Evolutionary conservation across 2,113 vertebrate species (phyloP), one percentile per base, ranked within the genome.

Genomic region (Phyllostomus hastatus): DNA sequence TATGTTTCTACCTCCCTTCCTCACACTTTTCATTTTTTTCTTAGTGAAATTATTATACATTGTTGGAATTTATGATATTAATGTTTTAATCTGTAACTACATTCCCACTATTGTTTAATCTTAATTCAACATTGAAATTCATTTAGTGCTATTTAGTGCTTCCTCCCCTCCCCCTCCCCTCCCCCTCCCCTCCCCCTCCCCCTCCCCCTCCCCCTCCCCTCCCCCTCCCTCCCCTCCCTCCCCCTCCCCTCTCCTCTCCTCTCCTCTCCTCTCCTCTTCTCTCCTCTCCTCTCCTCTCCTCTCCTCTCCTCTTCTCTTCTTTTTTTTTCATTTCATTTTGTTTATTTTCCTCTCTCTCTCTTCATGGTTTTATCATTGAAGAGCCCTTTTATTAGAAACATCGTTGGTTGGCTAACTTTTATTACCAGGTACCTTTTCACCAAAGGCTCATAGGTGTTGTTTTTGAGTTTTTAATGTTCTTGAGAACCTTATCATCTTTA

Each of bases 41-140:
- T 93, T 69, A 41, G 43, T 90, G 57, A 86, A 92, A 83, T 59
- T 59, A 50, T 78, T 86, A 69, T 59, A 72, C 1, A 6, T 33
- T 79, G 38, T 38, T 94, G n/a, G 4, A 75, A 83, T 90, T 82
- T 6, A 59, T 78, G 76, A 38, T 66, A 35, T 90, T 87, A 83
- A 20, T 70, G 54, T 82, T 72, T 14, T 66, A 22, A 43, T 72
- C 10, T 81, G 4, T 35, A 76, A 52, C 33, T 5, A 5, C 41
- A 88, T 75, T 78, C 19, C 48, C 28, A 28, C 6, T 46, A 22
- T 59, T 66, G 22, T 91, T 81, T 93, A 75, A 35, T 73, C 26
- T 76, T 50, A 76, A 59, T 70, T 81, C 59, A 67, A 38, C 38
- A 72, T n/a, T 66, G 46, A 64, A 46, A 75, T 50, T 12, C 4